A percentile compares a stretch with the other conserved stretches of the same genome.
phyloP scores from a whole-genome alignment of 2,113 vertebrate species.

The Podiceps cristatus region DNA sequence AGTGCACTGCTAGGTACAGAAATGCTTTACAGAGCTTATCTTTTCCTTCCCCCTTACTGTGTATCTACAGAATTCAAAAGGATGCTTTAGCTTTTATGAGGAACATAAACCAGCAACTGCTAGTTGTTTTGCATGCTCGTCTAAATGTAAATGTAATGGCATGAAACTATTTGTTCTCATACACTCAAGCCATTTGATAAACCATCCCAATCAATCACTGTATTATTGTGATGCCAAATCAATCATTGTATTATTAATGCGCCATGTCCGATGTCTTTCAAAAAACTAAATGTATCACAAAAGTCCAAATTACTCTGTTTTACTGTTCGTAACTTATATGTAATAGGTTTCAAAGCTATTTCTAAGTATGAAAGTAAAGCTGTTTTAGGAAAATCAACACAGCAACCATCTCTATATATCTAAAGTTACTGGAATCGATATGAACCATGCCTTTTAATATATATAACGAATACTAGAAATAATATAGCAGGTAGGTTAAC shows the following conservation, averaged over 20 bases:
- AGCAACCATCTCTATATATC: background rate
- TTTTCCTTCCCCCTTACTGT: background rate
- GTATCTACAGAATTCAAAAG: background rate
- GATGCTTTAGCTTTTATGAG: background rate
- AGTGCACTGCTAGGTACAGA: background rate
- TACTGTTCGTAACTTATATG: background rate
- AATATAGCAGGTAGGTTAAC: background rate
- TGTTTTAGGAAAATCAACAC: background rate
- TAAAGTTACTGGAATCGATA: background rate
- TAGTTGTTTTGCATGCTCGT: background rate
- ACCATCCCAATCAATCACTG: background rate
- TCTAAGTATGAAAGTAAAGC: background rate
- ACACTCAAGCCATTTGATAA: background rate
- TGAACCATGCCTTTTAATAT: background rate
- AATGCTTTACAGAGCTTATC: background rate
- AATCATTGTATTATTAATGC: background rate
- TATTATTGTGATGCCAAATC: background rate
- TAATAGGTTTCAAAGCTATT: background rate
- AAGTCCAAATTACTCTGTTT: background rate
- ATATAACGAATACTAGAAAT: background rate
- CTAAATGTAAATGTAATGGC: conserved; percentile 39
- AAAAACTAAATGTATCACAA: background rate
- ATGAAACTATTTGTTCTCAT: background rate
- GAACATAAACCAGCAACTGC: background rate
- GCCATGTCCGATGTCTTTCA: background rate